Evolutionary conservation across 2,797 vertebrate species (phyloP).

Genomic region (Syngnathus acus): DNA sequence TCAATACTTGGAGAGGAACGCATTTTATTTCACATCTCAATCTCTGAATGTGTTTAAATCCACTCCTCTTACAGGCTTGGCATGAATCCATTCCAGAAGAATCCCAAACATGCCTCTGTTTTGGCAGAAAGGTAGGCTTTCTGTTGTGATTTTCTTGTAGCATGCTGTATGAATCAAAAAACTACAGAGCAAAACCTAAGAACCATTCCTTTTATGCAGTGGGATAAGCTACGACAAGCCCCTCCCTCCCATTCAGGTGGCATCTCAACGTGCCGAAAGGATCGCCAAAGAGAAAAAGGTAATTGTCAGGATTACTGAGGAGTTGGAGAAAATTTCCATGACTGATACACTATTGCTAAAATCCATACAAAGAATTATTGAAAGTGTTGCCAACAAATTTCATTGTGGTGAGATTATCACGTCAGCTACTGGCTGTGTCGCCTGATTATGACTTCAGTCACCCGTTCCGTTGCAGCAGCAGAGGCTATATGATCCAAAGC

Average conservation of each 20-base stretch:
- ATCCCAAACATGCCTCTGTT: constrained; percentile 89
- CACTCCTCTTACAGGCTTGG: constrained; percentile 70
- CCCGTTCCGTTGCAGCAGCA: too few relatives aligned
- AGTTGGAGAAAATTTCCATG: neutral
- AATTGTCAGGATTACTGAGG: constrained; percentile 8
- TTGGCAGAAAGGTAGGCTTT: constrained; percentile 80
- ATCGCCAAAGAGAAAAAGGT: constrained; percentile 96
- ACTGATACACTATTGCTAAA: neutral
- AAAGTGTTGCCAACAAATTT: too few relatives aligned
- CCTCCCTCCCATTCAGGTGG: constrained; percentile 86
- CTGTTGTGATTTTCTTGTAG: neutral
- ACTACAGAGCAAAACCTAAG: neutral
- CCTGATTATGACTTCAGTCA: too few relatives aligned
- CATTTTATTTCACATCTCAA: neutral
- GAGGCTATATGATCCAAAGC: too few relatives aligned
- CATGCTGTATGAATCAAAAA: neutral
- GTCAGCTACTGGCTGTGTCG: too few relatives aligned
- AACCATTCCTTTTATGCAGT: constrained; percentile 50
- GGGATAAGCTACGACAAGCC: constrained; percentile 93
- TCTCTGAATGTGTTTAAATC: neutral
- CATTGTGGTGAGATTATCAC: too few relatives aligned
- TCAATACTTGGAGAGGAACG: neutral
- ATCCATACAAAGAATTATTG: too few relatives aligned
- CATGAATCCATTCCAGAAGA: constrained; percentile 96
- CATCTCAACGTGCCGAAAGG: constrained; percentile 85